phyloP scores from a whole-genome alignment of 2,113 vertebrate genomes.

The Pedionomus torquatus region DNA sequence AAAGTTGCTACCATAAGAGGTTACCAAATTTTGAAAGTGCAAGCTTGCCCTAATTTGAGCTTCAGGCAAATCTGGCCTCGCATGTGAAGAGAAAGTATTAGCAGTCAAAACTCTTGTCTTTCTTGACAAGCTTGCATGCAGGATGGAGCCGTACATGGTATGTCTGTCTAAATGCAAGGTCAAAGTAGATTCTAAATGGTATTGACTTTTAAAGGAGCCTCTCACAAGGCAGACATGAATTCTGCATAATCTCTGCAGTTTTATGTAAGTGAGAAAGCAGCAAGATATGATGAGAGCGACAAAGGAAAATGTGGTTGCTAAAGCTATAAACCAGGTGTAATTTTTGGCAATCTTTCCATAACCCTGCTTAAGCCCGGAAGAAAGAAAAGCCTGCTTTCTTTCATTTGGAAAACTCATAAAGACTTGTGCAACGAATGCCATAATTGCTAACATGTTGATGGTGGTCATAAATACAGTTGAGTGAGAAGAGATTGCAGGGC shows the following conservation, averaged over 20 bases:
- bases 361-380: background rate
- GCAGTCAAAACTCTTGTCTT: slow-evolving; percentile 8
- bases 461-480: background rate
- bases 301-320: background rate
- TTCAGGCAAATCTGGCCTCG: background rate
- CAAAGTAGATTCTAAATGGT: slow-evolving; percentile 21
- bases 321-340: background rate
- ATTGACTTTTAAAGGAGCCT: slow-evolving; percentile 29
- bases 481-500: background rate
- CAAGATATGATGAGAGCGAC: background rate
- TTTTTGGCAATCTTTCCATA: slow-evolving; percentile 12
- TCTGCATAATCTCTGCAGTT: slow-evolving; percentile 27
- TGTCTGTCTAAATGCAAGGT: slow-evolving; percentile 35
- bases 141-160: background rate
- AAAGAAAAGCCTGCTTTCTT: background rate
- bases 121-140: background rate
- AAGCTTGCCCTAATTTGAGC: background rate
- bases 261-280: background rate
- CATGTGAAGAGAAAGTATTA: background rate
- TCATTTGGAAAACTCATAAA: background rate
- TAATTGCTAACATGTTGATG: background rate
- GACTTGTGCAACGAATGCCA: background rate
- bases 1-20: background rate
- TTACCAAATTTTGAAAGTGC: background rate
- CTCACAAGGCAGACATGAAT: slow-evolving; percentile 8